Conservation (phyloP, 2,888 invertebrate species). For the Synergus itoensis region DNA sequence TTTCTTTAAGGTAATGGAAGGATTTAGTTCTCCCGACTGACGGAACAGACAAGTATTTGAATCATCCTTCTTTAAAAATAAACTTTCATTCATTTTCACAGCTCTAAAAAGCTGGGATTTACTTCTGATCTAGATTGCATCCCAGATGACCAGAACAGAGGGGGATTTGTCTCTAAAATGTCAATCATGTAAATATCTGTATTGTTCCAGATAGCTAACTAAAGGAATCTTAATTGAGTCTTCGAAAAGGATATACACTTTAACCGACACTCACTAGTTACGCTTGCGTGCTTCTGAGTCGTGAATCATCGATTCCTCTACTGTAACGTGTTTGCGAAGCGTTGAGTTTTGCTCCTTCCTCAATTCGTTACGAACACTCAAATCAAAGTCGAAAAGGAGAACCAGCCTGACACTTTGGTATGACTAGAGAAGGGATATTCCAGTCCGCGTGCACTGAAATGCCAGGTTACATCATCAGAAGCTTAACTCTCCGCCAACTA, state of each 20-base stretch:
- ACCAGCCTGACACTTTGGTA: constrained; percentile 31
- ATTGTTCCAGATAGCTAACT: background rate
- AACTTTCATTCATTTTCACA: too few relatives aligned
- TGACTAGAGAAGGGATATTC: constrained; percentile 12
- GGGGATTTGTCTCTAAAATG: too few relatives aligned
- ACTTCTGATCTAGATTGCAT: too few relatives aligned
- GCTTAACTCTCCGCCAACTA: constrained; percentile 20
- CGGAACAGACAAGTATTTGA: too few relatives aligned
- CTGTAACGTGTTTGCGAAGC: constrained; percentile 4
- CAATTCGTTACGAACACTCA: constrained; percentile 26
- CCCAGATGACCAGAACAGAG: too few relatives aligned
- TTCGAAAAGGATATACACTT: background rate
- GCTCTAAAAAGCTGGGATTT: too few relatives aligned
- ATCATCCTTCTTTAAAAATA: too few relatives aligned
- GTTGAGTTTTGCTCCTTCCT: constrained; percentile 11
- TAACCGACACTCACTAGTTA: background rate
- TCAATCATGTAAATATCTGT: too few relatives aligned
- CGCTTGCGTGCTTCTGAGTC: constrained; percentile 5
- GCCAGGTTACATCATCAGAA: constrained; percentile 26
- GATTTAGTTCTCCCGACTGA: too few relatives aligned
- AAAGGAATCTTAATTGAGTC: background rate
- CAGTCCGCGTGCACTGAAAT: background rate
- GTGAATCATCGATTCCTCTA: background rate
- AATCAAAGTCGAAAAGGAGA: constrained; percentile 32
- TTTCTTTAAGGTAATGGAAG: too few relatives aligned